These are phyloP conservation scores for Clangula hyemalis DNA, from an alignment of 2,797 vertebrate genomes.

Conservation along the genomic window DNA sequence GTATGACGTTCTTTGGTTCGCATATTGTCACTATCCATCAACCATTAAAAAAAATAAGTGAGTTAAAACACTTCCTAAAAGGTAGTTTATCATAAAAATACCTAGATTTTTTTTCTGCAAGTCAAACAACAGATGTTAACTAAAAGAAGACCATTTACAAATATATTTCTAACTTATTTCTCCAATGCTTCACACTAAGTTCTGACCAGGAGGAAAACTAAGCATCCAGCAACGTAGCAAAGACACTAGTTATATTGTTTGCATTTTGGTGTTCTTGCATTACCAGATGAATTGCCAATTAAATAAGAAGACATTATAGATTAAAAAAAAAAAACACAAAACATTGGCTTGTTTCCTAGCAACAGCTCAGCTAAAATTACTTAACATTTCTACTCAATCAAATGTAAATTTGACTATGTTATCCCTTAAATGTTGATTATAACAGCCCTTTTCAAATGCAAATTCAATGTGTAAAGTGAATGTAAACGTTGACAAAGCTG, in stretches of 20 bases:
- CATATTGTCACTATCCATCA: not conserved
- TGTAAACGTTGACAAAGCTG: slow-evolving; percentile 81
- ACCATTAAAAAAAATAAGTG: not conserved
- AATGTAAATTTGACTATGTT: slow-evolving; percentile 81
- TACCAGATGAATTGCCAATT: slow-evolving; percentile 57
- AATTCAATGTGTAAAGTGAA: slow-evolving; percentile 79
- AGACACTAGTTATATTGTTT: slow-evolving; percentile 57
- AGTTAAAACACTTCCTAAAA: slow-evolving; percentile 18
- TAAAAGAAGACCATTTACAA: not conserved
- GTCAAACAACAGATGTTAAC: not conserved
- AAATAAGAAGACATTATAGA: slow-evolving; percentile 68
- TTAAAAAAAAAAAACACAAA: slow-evolving; percentile 65
- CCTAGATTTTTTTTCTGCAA: not conserved
- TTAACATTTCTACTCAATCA: slow-evolving; percentile 80
- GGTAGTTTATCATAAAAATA: slow-evolving; percentile 28
- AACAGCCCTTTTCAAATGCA: slow-evolving; percentile 81
- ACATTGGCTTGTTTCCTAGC: slow-evolving; percentile 82
- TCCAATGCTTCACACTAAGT: slow-evolving; percentile 27
- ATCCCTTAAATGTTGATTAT: slow-evolving; percentile 83
- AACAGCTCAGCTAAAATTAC: slow-evolving; percentile 79
- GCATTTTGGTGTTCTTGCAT: slow-evolving; percentile 11
- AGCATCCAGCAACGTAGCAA: slow-evolving; percentile 56
- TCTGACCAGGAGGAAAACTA: slow-evolving; percentile 51
- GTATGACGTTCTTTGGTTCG: slow-evolving; percentile 29
- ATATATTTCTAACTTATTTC: not conserved